Evolutionary conservation across 2,888 invertebrate genomes (phyloP).

Genomic region (Stenichneumon culpator): DNA sequence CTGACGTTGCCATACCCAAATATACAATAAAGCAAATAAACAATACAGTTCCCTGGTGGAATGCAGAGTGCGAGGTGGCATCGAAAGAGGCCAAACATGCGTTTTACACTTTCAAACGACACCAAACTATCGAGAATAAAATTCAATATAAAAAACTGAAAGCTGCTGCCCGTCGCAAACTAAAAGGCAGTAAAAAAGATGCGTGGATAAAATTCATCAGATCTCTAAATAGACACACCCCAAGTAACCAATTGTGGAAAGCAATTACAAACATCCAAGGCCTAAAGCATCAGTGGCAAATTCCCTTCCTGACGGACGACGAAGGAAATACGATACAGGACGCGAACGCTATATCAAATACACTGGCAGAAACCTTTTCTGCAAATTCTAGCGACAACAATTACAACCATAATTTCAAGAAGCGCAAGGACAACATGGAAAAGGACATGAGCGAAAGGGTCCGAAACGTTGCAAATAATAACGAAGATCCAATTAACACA

Average conservation of each 20-base stretch:
- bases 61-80: too few species aligned
- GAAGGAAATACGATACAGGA: neutral
- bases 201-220: slow-evolving; percentile 50
- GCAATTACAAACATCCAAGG: slow-evolving; percentile 25
- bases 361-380: slow-evolving; percentile 1
- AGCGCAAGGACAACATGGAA: neutral
- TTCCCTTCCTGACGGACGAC: neutral
- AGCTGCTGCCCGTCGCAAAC: slow-evolving; percentile 58
- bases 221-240: slow-evolving; percentile 21
- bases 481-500: neutral
- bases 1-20: too few species aligned
- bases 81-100: slow-evolving; percentile 6
- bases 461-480: neutral
- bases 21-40: too few species aligned
- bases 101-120: slow-evolving; percentile 3
- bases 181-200: slow-evolving; percentile 62
- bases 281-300: neutral
- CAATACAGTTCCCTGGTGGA: too few species aligned
- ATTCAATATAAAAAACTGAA: slow-evolving; percentile 63
- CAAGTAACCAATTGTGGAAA: slow-evolving; percentile 10
- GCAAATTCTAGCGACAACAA: neutral
- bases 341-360: neutral
- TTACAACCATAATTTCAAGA: neutral
- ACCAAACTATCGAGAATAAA: neutral
- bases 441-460: neutral